Evolutionary conservation across 2,888 invertebrate species (phyloP), one percentile per base, ranked within the genome.

Genomic region (Xestia xanthographa): DNA sequence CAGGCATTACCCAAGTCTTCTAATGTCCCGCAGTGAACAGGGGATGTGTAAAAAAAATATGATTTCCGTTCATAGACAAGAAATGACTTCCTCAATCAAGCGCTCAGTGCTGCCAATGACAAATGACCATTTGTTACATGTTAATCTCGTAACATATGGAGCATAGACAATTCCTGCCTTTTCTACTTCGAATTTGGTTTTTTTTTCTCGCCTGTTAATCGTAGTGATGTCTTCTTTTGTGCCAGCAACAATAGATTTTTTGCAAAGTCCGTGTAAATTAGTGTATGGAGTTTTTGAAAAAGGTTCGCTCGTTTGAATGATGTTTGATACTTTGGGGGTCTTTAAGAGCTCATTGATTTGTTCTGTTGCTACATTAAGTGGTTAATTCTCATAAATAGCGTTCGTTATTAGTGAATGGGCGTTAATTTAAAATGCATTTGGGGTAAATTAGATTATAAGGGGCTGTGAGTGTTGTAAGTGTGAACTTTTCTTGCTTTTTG

Each of bases 51-150:
- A 93, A 95, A 94, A 94, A 96, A 95, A 94, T 92, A 93, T 92
- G 94, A 95, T 96, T 95, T 96, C 96, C 96, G 96, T 92, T 95
- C 92, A 92, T 92, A 93, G 90, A 92, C 92, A 91, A 94, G 95
- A 96, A 96, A 96, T 95, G 91, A 95, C 96, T 96, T 96, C 96
- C 96, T 96, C 96, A 96, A 96, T 96, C 96, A 96, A 94, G 90
- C 90, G 82, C 87, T 86, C 91, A 91, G 89, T 89, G 90, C 88
- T 85, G 84, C 90, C 92, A 92, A 94, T 96, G 96, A 96, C 95
- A 95, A 96, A 96, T 96, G 95, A 94, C 94, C 93, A 89, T 91
- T 92, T 89, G 92, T 92, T 94, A 95, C 94, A 92, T 93, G 93
- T 95, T 95, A 95, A 96, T 95, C 95, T 93, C 89, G 92, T 94